Base-by-base conservation (phyloP, 1,140 invertebrate genomes). In the Acromyrmex echinatior region DNA sequence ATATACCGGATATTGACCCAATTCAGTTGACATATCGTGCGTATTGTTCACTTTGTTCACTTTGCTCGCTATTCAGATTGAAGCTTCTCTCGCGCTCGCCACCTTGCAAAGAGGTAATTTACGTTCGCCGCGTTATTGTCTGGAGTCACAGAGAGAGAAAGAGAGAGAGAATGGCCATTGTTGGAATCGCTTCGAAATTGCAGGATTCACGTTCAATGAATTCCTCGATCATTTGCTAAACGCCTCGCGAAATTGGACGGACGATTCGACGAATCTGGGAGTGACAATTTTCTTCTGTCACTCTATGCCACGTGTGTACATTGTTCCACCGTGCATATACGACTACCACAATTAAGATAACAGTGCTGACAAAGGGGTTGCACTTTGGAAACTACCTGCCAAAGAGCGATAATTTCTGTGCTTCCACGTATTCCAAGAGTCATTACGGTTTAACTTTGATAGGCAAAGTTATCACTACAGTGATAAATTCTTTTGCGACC, bases 11-110 rank as follows among this genome's bases (percentile, higher is more conserved):
- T 91, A 93, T 92, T 91, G 91, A 92, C 84, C 81, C 85, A 90
- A 89, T 90, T 85, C 84, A 86, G 71, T 60, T 68, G 88, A 91
- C 91, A 92, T 92, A 93, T 92, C 85, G 88, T 70, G 28, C 85
- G 84, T 78, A 93, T 93, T 93, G 92, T 92, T 90, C 89, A 88
- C 77, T 86, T 93, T 92, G 91, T 92, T 89, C 88, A 86, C 62
- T 87, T 88, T 89, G 86, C 85, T 86, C 80, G 9, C 88, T 66
- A 92, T 91, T 92, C 78, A 92, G 87, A 91, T 86, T 74, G n/a
- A n/a, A 5, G n/a, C 66, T 74, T 63, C 60, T 86, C 39, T n/a
- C 16, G 63, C 35, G 18, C 25, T 56, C 28, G 14, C 80, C 66
- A 63, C 51, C 79, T 70, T 68, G 49, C 91, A 70, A 86, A 87